Base-by-base conservation (phyloP, 1,140 invertebrate species). In the Lordiphosa clarofinis region DNA sequence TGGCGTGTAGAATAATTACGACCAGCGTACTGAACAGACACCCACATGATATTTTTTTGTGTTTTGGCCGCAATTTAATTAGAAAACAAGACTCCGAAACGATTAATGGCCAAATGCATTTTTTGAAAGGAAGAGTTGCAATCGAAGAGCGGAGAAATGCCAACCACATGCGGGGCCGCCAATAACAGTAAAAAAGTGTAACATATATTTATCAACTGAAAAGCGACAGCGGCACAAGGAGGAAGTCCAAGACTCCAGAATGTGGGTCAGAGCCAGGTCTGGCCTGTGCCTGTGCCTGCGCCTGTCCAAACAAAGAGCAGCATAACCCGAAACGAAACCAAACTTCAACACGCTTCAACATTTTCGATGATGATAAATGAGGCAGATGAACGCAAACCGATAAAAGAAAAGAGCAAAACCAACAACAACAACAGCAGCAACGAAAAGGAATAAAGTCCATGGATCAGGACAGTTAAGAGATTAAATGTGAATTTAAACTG, bases 121-220 rank as follows among this genome's bases (percentile, higher is more conserved):
- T 67, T 67, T 67, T 43, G 66, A 69, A 69, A 69, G 66, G 66
- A 69, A 69, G 66, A 69, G 66, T 69, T 66, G 64, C 66, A 61
- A 13, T 36, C 43, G 38, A 42, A 52, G 46, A 64, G 36, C 33
- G 56, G 65, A 68, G 56, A 69, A 69, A 69, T 69, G 66, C 65
- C 56, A 69, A 60, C 66, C 64, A 69, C 66, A 69, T 68, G 65
- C 65, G 66, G 65, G 36, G 61, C 60, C 63, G 61, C 55, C 66
- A 70, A 70, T 70, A 70, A 70, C 65, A 69, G 66, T 70, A 70
- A 70, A 70, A 70, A 70, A 70, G 66, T 70, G 66, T 70, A 70
- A 70, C 66, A 70, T 70, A 70, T 70, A 70, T 70, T 70, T 70
- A 70, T 70, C 66, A 70, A 68, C 65, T 44, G 57, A 65, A 39